Evolutionary conservation across 2,797 vertebrate genomes (phyloP), one percentile per base, ranked within the genome.

Genomic region (Cynopterus sphinx): DNA sequence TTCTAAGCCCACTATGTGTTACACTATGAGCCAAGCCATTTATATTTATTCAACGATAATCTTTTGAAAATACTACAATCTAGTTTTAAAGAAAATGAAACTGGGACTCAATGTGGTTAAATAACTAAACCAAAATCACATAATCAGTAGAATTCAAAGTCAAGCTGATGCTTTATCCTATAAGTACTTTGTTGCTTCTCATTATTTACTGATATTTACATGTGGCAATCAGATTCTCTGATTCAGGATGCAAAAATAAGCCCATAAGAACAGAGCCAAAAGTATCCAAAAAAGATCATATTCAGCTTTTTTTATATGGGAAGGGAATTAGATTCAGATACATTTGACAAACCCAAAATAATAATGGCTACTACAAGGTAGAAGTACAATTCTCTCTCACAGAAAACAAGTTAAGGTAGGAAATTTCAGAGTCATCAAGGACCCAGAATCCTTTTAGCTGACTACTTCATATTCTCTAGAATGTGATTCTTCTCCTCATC

Each of bases 61-160:
- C n/a, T 78, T n/a, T 63, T 41, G 77, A 55, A 70, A 95, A 84
- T 11, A 91, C 43, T 51, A 59, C 26, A 92, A 83, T 7, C 24
- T 55, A 55, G 4, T 79, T 96, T 91, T 68, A 77, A 39, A 96
- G 33, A 90, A 65, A 28, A 94, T 36, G 31, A 95, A 74, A 79
- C 53, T 79, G 21, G 83, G n/a, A 87, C 59, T 95, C 71, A 51
- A 16, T 74, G 46, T 65, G 46, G n/a, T 91, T 82, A 96, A 94
- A 68, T 57, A 86, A 95, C 41, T 86, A 91, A 53, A 61, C 43
- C 61, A 61, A 65, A 33, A 81, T 53, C 17, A 67, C 10, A 70
- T 51, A 91, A 51, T 57, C 46, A 83, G 43, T 22, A 67, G 59
- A 70, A 87, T 39, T 1, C 6, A 3, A 87, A 91, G 22, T 71